Evolutionary conservation across 2,888 invertebrate species (phyloP), one percentile per base, ranked within the genome.

Genomic region (Rosalia funebris): DNA sequence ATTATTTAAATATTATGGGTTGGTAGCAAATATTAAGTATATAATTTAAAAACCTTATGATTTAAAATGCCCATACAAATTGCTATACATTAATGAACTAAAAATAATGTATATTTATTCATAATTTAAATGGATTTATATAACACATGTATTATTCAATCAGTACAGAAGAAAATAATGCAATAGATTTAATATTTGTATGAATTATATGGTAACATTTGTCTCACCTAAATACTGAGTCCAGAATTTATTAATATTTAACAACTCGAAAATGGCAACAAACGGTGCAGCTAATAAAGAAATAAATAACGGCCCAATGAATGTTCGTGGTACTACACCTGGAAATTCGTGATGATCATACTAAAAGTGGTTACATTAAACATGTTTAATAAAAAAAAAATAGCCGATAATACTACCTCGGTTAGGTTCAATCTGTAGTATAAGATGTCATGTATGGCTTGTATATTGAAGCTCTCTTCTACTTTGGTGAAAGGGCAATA

Each of bases 331-430:
- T 58, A 99, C 99, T 61, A 98, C 98, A 62, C 99, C 92, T 75
- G 98, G 96, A 84, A 95, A 99, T 78, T 96, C 94, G 80, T 93
- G 87, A 83, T 99, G 99, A 83, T 99, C 99, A 82, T 98, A 99
- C 95, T 98, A 84, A 75, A 87, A 84, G 10, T 10, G 32, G 42
- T 60, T 48, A 50, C 11, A 39, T 25, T 47, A 39, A 53, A 42
- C n/a, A 57, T 7, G 17, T 17, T 15, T n/a, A 20, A 16, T 36
- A 11, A 45, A 11, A 45, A 25, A 10, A 44, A 25, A 48, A 14
- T 25, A 42, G 20, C 20, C 15, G 2, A 34, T 19, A 25, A 19
- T 67, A 71, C 79, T 86, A 96, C 96, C 90, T 93, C 85, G 57
- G 90, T 85, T 71, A 96, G 85, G 85, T 95, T 93, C 82, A 87